A percentile compares a stretch with the other conserved stretches of the same genome.
These are phyloP conservation scores for Colletes gigas DNA, from an alignment of 1,140 invertebrate genomes.

Conservation along the genomic window DNA sequence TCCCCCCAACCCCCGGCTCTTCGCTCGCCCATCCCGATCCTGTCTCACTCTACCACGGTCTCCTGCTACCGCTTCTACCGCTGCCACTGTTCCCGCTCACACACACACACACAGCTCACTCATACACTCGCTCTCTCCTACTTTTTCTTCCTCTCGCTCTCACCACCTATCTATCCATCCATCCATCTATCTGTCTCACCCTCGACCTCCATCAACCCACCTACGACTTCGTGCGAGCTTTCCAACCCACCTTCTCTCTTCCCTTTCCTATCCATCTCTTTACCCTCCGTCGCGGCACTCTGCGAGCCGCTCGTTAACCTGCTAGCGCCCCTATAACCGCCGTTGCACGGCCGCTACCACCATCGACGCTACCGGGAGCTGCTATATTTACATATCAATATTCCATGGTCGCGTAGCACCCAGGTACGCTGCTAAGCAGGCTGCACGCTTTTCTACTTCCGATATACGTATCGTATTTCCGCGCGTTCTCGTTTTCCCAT, in stretches of 20 bases:
- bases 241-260: slow-evolving; percentile 31
- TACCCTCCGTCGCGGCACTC: slow-evolving; percentile 47
- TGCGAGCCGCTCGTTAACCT: slow-evolving; percentile 76
- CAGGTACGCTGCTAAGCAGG: slow-evolving; percentile 35
- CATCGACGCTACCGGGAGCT: slow-evolving; percentile 48
- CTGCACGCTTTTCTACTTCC: slow-evolving; percentile 60
- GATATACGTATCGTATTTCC: slow-evolving; percentile 57
- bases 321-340: slow-evolving; percentile 74
- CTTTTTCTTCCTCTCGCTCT: slow-evolving; percentile 50
- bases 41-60: slow-evolving; percentile 48
- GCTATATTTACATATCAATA: slow-evolving; percentile 80
- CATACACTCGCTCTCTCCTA: background rate
- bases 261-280: slow-evolving; percentile 51
- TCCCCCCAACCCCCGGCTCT: slow-evolving; percentile 56
- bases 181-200: slow-evolving; percentile 43
- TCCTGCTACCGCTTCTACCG: slow-evolving; percentile 60
- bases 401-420: slow-evolving; percentile 64
- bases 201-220: slow-evolving; percentile 57
- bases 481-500: slow-evolving; percentile 14
- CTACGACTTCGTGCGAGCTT: slow-evolving; percentile 48
- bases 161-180: slow-evolving; percentile 38
- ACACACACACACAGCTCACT: background rate
- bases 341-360: slow-evolving; percentile 61
- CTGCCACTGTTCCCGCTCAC: slow-evolving; percentile 45
- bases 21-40: slow-evolving; percentile 53